Conservation (phyloP, 2,113 vertebrate species). For the Leuciscus idus region DNA sequence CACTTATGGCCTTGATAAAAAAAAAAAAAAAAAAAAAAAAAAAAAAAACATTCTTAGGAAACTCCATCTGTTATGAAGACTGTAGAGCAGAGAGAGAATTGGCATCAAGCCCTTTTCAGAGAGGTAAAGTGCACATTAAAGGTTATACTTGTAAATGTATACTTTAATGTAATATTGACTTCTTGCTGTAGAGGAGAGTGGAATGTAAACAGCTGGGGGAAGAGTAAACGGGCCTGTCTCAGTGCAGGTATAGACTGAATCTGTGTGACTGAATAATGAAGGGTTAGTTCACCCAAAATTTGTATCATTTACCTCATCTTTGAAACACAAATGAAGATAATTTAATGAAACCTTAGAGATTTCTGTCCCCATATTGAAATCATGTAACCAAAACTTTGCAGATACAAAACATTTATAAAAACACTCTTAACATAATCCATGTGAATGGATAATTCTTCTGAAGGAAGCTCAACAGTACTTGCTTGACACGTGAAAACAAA, state of each 20-base stretch:
- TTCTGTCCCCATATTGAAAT: neutral
- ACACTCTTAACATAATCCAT: no score
- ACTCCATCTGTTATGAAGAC: neutral
- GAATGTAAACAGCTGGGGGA: neutral
- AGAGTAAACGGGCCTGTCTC: neutral
- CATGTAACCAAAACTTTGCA: neutral
- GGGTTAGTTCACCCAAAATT: neutral
- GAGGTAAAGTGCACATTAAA: slow-evolving; percentile 29
- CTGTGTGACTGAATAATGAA: neutral
- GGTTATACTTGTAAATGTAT: slow-evolving; percentile 39
- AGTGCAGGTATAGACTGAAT: neutral
- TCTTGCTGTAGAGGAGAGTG: neutral
- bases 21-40: no score
- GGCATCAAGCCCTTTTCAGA: neutral
- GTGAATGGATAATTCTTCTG: no score
- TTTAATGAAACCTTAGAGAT: neutral
- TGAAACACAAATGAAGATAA: neutral
- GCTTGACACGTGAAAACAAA: neutral
- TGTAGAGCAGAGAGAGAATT: neutral
- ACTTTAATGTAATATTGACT: slow-evolving; percentile 35
- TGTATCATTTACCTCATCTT: neutral
- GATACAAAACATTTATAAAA: no score
- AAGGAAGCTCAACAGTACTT: neutral
- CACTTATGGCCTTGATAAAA: neutral
- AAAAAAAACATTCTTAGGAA: neutral